Conservation (phyloP, 2,113 vertebrate species). For the Triplophysa siluroides region DNA sequence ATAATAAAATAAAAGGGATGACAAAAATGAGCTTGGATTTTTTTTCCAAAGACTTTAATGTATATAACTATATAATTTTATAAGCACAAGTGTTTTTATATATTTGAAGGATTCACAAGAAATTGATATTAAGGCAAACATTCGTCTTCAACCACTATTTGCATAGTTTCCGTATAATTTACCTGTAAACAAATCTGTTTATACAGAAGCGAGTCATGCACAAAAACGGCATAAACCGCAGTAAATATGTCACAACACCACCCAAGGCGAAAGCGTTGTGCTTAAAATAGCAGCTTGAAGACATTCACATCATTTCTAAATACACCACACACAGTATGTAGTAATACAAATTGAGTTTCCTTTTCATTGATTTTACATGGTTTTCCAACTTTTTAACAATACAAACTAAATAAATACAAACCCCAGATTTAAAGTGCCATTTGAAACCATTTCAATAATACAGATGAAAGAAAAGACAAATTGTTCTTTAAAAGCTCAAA, state of each 20-base stretch:
- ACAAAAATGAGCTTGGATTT: slow-evolving; percentile 29
- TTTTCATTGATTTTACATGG: neutral
- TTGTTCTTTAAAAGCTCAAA: slow-evolving; percentile 12
- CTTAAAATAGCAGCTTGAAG: slow-evolving; percentile 31
- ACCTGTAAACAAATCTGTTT: slow-evolving; percentile 27
- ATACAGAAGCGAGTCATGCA: slow-evolving; percentile 34
- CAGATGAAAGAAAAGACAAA: neutral
- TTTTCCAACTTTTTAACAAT: neutral
- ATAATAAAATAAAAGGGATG: neutral
- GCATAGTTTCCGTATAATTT: slow-evolving; percentile 21
- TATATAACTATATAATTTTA: slow-evolving; percentile 39
- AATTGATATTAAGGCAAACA: slow-evolving; percentile 5
- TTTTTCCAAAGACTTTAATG: slow-evolving; percentile 54
- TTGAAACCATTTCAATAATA: neutral
- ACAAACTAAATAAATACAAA: neutral
- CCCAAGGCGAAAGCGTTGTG: slow-evolving; percentile 21
- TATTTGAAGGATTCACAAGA: slow-evolving; percentile 19
- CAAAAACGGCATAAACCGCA: slow-evolving; percentile 31
- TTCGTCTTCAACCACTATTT: slow-evolving; percentile 21
- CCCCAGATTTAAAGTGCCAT: neutral
- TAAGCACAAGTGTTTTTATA: slow-evolving; percentile 11
- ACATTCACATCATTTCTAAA: neutral
- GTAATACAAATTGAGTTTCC: neutral
- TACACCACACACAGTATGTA: slow-evolving; percentile 9
- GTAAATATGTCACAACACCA: slow-evolving; percentile 26